phyloP scores from a whole-genome alignment of 2,888 invertebrate genomes.

The Ichneumoninae sp. region DNA sequence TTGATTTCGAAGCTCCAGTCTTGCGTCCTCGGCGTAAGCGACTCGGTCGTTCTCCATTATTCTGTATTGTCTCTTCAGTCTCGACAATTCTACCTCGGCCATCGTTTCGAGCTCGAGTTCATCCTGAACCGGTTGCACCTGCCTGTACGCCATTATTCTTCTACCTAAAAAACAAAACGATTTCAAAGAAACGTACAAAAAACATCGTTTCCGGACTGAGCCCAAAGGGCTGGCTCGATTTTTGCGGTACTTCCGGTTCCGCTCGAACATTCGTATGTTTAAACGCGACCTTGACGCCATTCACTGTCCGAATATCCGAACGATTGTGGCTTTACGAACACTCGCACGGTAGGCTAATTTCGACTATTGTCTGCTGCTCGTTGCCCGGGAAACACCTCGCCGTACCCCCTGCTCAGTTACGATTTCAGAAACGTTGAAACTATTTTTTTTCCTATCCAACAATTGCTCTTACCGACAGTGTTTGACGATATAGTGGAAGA shows the following conservation, averaged over 20 bases:
- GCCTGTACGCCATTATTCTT: slow-evolving; percentile 77
- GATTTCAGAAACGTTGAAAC: not conserved
- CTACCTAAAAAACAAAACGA: slow-evolving; percentile 7
- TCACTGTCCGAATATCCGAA: not conserved
- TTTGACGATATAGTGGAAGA: not conserved
- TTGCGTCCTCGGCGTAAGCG: slow-evolving; percentile 89
- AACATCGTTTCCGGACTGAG: not conserved
- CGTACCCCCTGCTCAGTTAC: not conserved
- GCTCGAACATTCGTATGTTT: not conserved
- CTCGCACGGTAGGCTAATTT: not conserved
- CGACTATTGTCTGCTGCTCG: not conserved
- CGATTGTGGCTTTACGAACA: not conserved
- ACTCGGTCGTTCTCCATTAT: slow-evolving; percentile 93
- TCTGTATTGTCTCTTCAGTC: slow-evolving; percentile 92
- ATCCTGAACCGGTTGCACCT: slow-evolving; percentile 84
- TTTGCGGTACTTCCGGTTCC: not conserved
- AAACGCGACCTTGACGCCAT: not conserved
- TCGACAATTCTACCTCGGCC: slow-evolving; percentile 91
- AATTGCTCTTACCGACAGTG: not conserved
- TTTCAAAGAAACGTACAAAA: not conserved
- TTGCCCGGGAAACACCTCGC: not conserved
- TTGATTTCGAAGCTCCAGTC: slow-evolving; percentile 88
- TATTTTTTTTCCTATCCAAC: not conserved
- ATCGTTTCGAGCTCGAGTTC: slow-evolving; percentile 91
- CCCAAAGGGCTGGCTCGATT: not conserved